Conservation (phyloP, 2,113 vertebrate species). For the Nothobranchius furzeri region DNA sequence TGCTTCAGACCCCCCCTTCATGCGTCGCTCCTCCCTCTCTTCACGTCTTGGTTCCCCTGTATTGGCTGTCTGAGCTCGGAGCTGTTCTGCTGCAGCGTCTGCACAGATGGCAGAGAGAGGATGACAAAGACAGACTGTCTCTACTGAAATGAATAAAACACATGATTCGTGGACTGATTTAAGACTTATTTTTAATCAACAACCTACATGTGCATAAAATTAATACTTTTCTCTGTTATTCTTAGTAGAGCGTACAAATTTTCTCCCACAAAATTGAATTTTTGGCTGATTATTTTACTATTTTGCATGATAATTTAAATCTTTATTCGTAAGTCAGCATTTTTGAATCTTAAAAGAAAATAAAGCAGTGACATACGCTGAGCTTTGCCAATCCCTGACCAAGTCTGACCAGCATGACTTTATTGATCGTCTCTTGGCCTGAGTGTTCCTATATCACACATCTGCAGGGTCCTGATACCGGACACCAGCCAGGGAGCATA, state of each 20-base stretch:
- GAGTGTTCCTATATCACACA: slow-evolving; percentile 50
- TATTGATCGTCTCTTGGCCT: slow-evolving; percentile 56
- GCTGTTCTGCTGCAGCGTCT: slow-evolving; percentile 58
- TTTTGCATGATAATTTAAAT: too few relatives aligned
- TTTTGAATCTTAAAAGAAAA: background rate
- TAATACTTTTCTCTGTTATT: slow-evolving; percentile 5
- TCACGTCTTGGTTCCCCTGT: slow-evolving; percentile 32
- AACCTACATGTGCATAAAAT: slow-evolving; percentile 26
- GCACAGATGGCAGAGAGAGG: slow-evolving; percentile 49
- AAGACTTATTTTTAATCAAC: slow-evolving; percentile 33
- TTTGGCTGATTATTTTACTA: background rate
- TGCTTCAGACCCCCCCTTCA: slow-evolving; percentile 24
- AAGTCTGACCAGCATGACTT: slow-evolving; percentile 23
- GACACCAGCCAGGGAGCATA: slow-evolving; percentile 47
- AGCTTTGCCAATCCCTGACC: slow-evolving; percentile 19
- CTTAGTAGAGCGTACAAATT: background rate
- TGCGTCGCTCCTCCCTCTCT: slow-evolving; percentile 53
- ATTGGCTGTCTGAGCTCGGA: slow-evolving; percentile 60
- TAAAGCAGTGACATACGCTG: slow-evolving; percentile 15
- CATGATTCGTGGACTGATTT: slow-evolving; percentile 18
- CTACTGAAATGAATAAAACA: slow-evolving; percentile 15
- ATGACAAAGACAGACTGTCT: slow-evolving; percentile 37
- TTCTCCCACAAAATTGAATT: background rate
- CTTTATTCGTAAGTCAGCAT: background rate
- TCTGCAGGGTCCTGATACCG: slow-evolving; percentile 50